Base-by-base conservation (phyloP, 2,888 invertebrate genomes). In the Synanthedon formicaeformis region DNA sequence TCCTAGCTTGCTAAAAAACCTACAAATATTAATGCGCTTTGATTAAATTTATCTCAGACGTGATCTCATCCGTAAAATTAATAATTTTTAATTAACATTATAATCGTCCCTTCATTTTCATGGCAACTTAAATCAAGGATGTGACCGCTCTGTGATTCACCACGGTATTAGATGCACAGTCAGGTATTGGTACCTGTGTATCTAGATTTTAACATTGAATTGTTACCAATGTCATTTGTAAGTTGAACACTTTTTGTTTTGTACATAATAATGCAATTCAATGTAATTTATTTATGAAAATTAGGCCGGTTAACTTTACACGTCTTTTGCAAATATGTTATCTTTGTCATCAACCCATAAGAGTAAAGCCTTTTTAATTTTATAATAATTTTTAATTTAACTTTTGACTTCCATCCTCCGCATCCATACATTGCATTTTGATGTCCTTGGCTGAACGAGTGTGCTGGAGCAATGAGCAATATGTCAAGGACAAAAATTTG, bases 61-160 rank as follows among this genome's bases (percentile, higher is more conserved):
- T 14, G 6, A 45, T 8, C 45, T 8, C 45, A 52, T 52, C 27
- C 51, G 45, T 52, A 50, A 52, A 54, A 52, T 54, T 23, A 50
- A 45, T 16, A 40, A 50, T 40, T 54, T 41, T 4, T 48, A 57
- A 55, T 57, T 55, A 55, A 41, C 51, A 52, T 41, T 18, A 41
- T 50, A 52, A 55, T 53, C 51, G 50, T 52, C 40, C 40, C 51
- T 12, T 45, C 14, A 45, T 45, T 45, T 45, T 45, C 52, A 48
- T 45, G 14, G n/a, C 10, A 1, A 45, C 45, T 45, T 45, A 45
- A 45, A 45, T 40, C 56, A 54, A 55, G 56, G 56, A 57, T 56
- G 51, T 34, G 8, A 54, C 50, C 56, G 56, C 56, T 59, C 56
- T 54, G 34, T 40, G 49, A 53, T 56, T 51, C 52, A 52, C 50